Conservation (phyloP, 2,888 invertebrate species). For the Fabriciana adippe region DNA sequence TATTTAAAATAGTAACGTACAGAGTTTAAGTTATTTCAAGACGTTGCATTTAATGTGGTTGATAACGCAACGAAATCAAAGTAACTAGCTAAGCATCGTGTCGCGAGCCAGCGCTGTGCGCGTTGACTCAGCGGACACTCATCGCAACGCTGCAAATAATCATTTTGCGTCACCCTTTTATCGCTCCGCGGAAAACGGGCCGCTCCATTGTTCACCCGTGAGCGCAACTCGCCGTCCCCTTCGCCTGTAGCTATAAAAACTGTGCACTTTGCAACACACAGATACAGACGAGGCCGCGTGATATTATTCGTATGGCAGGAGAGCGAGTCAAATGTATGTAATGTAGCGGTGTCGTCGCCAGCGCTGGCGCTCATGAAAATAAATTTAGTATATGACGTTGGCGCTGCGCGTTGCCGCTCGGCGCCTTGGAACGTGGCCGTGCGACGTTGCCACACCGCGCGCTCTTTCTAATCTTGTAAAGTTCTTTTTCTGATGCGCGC, state of each 20-base stretch:
- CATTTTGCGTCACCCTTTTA: constrained; percentile 80
- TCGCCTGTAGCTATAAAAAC: constrained; percentile 44
- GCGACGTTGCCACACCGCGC: constrained; percentile 78
- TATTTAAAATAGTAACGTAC: not conserved
- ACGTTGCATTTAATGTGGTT: constrained; percentile 29
- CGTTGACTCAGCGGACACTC: constrained; percentile 78
- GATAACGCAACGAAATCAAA: constrained; percentile 39
- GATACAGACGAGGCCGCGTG: constrained; percentile 68
- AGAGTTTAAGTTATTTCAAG: constrained; percentile 34
- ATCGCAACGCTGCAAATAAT: constrained; percentile 80
- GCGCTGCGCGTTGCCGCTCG: constrained; percentile 74
- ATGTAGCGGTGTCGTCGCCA: constrained; percentile 72
- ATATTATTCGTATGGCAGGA: constrained; percentile 61
- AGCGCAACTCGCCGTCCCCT: constrained; percentile 49
- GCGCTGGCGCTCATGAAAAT: constrained; percentile 81
- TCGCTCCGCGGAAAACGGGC: constrained; percentile 71
- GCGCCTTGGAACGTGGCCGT: constrained; percentile 76
- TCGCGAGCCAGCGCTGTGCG: constrained; percentile 42
- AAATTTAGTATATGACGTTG: constrained; percentile 82
- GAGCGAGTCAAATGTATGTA: constrained; percentile 58
- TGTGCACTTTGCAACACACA: constrained; percentile 39
- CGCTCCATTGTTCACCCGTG: constrained; percentile 60
- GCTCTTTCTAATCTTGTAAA: constrained; percentile 83
- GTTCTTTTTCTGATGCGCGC: constrained; percentile 82
- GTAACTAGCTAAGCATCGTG: constrained; percentile 30